phyloP scores from a whole-genome alignment of 2,888 invertebrate species.

The Cotesia congregata region DNA sequence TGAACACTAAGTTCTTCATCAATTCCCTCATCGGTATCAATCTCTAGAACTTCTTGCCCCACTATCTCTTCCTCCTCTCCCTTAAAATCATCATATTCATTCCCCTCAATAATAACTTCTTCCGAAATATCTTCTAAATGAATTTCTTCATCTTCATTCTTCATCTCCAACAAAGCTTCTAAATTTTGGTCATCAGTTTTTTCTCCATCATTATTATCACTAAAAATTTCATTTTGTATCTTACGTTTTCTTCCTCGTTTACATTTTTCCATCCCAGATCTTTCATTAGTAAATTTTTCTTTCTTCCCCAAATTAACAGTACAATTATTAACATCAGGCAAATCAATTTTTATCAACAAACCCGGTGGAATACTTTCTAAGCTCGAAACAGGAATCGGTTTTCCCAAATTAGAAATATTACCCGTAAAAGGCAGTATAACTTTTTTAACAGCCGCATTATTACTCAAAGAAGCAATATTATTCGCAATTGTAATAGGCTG shows the following conservation, averaged over 20 bases:
- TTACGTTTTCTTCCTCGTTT: slow-evolving; percentile 12
- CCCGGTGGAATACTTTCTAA: slow-evolving; percentile 67
- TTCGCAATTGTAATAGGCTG: slow-evolving; percentile 64
- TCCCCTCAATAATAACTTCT: slow-evolving; percentile 16
- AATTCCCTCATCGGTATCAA: not conserved
- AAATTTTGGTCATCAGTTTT: slow-evolving; percentile 8
- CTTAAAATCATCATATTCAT: not conserved
- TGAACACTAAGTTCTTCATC: not conserved
- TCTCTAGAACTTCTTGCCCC: not conserved
- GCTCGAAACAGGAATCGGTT: slow-evolving; percentile 67
- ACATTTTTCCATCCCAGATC: not conserved
- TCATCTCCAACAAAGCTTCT: slow-evolving; percentile 2
- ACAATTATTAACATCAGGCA: slow-evolving; percentile 59
- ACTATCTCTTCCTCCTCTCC: not conserved
- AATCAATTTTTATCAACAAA: slow-evolving; percentile 65
- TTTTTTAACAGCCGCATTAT: slow-evolving; percentile 60
- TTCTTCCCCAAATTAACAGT: slow-evolving; percentile 46
- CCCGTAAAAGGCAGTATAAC: slow-evolving; percentile 66
- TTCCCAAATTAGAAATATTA: slow-evolving; percentile 64
- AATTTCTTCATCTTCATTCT: not conserved
- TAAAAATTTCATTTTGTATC: not conserved
- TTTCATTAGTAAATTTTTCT: slow-evolving; percentile 23
- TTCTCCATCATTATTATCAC: not conserved
- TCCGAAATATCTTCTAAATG: not conserved
- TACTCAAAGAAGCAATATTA: slow-evolving; percentile 51